Evolutionary conservation across 2,888 invertebrate species (phyloP).

Genomic region (Sisyra terminalis): DNA sequence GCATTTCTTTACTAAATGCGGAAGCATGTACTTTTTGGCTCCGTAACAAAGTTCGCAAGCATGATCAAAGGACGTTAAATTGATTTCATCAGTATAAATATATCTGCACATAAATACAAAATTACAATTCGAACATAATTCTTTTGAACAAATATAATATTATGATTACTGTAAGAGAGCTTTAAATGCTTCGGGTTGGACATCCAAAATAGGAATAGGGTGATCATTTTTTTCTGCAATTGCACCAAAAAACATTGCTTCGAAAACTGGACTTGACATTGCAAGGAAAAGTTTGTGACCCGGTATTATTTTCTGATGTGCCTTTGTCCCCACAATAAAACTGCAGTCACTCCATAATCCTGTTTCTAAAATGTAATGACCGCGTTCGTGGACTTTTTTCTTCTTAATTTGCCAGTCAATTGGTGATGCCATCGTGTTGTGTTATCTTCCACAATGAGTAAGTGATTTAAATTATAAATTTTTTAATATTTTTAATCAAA

Average conservation of each 20-base stretch:
- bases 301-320: conserved; percentile 52
- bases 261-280: conserved; percentile 78
- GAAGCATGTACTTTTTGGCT: conserved; percentile 78
- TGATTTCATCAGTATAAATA: conserved; percentile 68
- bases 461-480: too few relatives aligned
- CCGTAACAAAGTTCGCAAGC: conserved; percentile 78
- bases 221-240: conserved; percentile 59
- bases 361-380: conserved; percentile 55
- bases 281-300: conserved; percentile 69
- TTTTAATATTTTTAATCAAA: too few relatives aligned
- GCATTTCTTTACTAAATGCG: conserved; percentile 66
- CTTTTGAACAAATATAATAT: too few relatives aligned
- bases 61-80: conserved; percentile 66
- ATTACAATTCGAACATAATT: neutral
- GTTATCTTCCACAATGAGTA: too few relatives aligned
- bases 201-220: conserved; percentile 66
- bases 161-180: conserved; percentile 51
- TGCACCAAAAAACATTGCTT: conserved; percentile 75
- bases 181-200: conserved; percentile 73
- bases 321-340: conserved; percentile 64
- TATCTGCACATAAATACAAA: conserved; percentile 43
- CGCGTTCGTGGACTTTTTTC: conserved; percentile 53
- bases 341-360: conserved; percentile 74
- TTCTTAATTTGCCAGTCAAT: conserved; percentile 70
- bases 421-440: too few relatives aligned